Evolutionary conservation across 2,797 vertebrate species (phyloP).

Genomic region (Coilia nasus): DNA sequence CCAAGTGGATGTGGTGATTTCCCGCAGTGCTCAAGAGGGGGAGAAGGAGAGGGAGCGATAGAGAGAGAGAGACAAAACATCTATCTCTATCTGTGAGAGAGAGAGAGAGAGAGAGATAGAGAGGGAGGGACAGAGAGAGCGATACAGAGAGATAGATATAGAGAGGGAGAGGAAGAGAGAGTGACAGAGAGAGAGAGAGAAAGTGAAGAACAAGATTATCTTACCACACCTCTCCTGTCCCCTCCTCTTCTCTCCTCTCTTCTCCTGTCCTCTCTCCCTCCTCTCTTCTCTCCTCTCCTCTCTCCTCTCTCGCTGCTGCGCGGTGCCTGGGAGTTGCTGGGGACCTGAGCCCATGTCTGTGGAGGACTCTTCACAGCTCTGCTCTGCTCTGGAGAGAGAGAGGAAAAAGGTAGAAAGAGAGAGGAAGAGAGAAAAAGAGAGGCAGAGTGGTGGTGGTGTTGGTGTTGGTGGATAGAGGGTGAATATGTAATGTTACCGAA

Average conservation of each 20-base stretch:
- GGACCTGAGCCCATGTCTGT: not conserved
- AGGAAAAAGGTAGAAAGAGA: not conserved
- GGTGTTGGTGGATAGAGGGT: no score
- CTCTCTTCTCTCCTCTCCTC: not conserved
- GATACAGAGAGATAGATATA: no score
- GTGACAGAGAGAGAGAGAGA: not conserved
- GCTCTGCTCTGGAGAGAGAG: not conserved
- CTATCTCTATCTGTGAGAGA: not conserved
- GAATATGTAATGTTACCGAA: no score
- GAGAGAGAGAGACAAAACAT: not conserved
- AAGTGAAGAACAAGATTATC: not conserved
- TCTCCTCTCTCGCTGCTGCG: not conserved
- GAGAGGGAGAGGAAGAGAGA: not conserved
- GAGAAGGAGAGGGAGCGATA: not conserved
- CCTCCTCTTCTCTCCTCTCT: not conserved
- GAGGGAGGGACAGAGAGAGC: not conserved
- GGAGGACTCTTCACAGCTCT: not conserved
- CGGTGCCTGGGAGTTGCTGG: not conserved
- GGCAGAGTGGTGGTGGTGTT: not conserved
- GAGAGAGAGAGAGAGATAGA: not conserved
- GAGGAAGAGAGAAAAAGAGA: not conserved
- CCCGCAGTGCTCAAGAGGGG: not conserved
- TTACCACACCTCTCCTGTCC: not conserved
- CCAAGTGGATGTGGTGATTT: constrained; percentile 5
- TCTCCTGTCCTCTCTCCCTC: not conserved